A percentile compares a stretch with the other conserved stretches of the same genome.
Evolutionary conservation across 2,113 vertebrate species (phyloP).

Genomic region (Anoplopoma fimbria): DNA sequence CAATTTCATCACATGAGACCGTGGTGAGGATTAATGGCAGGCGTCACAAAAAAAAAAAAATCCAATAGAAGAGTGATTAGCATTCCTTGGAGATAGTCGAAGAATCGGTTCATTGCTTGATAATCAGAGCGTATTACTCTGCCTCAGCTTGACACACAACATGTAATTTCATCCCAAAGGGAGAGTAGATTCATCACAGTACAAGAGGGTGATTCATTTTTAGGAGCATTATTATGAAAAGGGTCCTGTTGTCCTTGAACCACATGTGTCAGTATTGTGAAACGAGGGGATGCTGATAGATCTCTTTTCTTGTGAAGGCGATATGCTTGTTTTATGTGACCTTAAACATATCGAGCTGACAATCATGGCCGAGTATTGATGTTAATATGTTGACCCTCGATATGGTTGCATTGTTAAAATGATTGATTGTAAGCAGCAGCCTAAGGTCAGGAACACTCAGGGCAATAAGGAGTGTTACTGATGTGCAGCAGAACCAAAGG

Average conservation of each 20-base stretch:
- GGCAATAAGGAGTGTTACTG: background rate
- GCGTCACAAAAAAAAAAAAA: constrained; percentile 66
- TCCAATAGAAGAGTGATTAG: constrained; percentile 76
- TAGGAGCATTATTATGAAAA: constrained; percentile 36
- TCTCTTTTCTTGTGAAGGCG: constrained; percentile 6
- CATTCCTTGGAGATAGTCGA: constrained; percentile 67
- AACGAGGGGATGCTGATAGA: background rate
- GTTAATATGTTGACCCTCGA: constrained; percentile 10
- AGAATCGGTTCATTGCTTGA: constrained; percentile 65
- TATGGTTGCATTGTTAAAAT: constrained; percentile 36
- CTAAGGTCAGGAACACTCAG: constrained; percentile 5
- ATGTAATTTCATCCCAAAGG: constrained; percentile 66
- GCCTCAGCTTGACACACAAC: constrained; percentile 68
- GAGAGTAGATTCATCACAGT: constrained; percentile 48
- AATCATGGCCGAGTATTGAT: constrained; percentile 27
- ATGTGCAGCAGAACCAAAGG: background rate
- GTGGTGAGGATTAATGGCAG: constrained; percentile 77
- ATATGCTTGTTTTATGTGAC: constrained; percentile 29
- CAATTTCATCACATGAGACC: constrained; percentile 62
- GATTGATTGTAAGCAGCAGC: constrained; percentile 30
- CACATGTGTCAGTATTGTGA: background rate
- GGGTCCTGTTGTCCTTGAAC: constrained; percentile 60
- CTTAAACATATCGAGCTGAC: constrained; percentile 18
- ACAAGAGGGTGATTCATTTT: constrained; percentile 40
- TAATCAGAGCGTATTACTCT: constrained; percentile 61